Conservation (phyloP, 2,888 invertebrate genomes). For the Coleophora deauratella region DNA sequence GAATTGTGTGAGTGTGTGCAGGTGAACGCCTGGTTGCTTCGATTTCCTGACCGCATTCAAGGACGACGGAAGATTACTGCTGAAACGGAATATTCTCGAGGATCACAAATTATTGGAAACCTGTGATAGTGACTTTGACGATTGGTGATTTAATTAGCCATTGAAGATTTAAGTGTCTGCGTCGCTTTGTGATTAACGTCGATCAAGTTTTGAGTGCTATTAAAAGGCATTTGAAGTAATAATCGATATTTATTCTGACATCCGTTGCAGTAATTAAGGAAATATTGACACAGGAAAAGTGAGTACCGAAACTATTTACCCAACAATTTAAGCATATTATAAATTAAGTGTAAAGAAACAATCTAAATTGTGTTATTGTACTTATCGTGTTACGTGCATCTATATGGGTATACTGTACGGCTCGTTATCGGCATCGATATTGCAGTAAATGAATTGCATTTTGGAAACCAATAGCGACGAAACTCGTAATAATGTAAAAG, state of each 20-base stretch:
- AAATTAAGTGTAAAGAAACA: too few species aligned
- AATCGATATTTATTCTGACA: neutral
- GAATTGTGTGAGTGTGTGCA: conserved; percentile 50
- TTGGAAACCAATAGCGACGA: conserved; percentile 1
- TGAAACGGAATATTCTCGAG: conserved; percentile 26
- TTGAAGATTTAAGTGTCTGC: conserved; percentile 24
- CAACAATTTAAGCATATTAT: too few species aligned
- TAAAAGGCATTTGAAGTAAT: neutral
- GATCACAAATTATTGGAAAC: conserved; percentile 27
- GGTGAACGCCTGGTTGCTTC: conserved; percentile 42
- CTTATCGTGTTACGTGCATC: too few species aligned
- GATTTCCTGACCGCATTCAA: conserved; percentile 46
- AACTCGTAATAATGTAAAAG: neutral
- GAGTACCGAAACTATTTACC: too few species aligned
- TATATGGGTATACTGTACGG: too few species aligned
- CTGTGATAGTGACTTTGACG: conserved; percentile 45
- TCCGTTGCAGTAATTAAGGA: neutral
- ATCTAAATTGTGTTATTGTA: too few species aligned
- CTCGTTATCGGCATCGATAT: too few species aligned
- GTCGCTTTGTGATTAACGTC: conserved; percentile 15
- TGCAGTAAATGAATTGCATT: too few species aligned
- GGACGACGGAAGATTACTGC: conserved; percentile 32
- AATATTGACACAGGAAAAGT: conserved; percentile 3
- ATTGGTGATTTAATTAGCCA: conserved; percentile 13
- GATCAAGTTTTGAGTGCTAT: conserved; percentile 1